Base-by-base conservation (phyloP, 1,140 invertebrate genomes). In the Hyposmocoma kahamanoa region DNA sequence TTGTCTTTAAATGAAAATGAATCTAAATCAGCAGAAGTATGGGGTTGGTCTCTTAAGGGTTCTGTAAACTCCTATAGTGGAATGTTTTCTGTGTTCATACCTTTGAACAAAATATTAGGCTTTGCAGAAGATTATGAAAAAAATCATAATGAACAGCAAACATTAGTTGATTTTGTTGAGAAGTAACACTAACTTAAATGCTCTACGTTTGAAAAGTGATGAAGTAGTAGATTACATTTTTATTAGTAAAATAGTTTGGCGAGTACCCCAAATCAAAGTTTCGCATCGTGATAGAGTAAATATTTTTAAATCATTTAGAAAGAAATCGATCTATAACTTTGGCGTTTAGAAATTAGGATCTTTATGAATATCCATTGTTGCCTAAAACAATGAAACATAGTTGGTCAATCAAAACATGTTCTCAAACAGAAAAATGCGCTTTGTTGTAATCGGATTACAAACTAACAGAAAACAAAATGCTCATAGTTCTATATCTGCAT, bases 101-200 rank as follows among this genome's bases (percentile, higher is more conserved):
- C 82, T 4, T 39, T 87, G 13, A 74, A 57, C 34, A 50, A 73
- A 32, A 38, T 86, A 0, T 53, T 85, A 2, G 79, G 82, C 9
- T 86, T 87, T 64, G 74, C 74, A 42, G 79, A 88, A 64, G 84
- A 87, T 62, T 88, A 84, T 65, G 56, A 62, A 44, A 75, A 76
- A 66, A 38, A 56, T 87, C n/a, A 34, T 83, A 9, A 86, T 34
- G 30, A 34, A 34, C 54, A 62, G 59, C 44, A 80, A 82, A 61
- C 82, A 86, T 59, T 79, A 87, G 59, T 44, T 87, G 11, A 67
- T 87, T 60, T 55, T 87, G 20, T 71, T 72, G 20, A 58, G 76
- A 50, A 36, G 67, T 5, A 72, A 61, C 22, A 64, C 46, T 5
- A 66, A 83, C 65, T 19, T 88, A 39, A 62, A 68, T 34, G 22